Conservation (phyloP, 2,113 vertebrate species). For the Cathartes aura region DNA sequence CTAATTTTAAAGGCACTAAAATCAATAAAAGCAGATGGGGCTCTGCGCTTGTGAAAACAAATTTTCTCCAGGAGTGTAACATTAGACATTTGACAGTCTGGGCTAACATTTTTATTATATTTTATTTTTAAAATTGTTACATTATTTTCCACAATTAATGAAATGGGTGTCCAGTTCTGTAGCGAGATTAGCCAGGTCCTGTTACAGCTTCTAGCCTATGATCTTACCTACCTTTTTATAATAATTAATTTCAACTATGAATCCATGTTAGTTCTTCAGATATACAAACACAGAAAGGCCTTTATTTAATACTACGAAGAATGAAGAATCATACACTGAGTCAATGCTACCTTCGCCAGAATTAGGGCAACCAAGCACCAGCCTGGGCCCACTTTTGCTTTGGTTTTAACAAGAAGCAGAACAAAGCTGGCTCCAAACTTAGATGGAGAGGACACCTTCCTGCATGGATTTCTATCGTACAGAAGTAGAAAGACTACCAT, state of each 20-base stretch:
- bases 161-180: background rate
- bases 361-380: background rate
- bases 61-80: slow-evolving; percentile 15
- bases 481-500: background rate
- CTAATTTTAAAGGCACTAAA: slow-evolving; percentile 41
- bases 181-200: background rate
- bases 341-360: background rate
- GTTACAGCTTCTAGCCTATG: background rate
- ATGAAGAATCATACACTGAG: background rate
- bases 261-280: background rate
- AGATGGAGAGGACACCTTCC: background rate
- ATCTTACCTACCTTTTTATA: background rate
- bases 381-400: background rate
- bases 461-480: background rate
- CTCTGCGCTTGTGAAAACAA: slow-evolving; percentile 32
- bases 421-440: background rate
- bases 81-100: background rate
- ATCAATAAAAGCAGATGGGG: slow-evolving; percentile 50
- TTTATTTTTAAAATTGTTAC: background rate
- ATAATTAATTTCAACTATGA: background rate
- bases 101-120: background rate
- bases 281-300: background rate
- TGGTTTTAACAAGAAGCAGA: background rate
- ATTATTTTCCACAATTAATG: background rate
- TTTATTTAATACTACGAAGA: background rate